Percentiles rank a stretch among this genome's conserved stretches.
These are phyloP conservation scores for Mesoclemmys tuberculata DNA, from an alignment of 2,113 vertebrate species.

Conservation along the genomic window DNA sequence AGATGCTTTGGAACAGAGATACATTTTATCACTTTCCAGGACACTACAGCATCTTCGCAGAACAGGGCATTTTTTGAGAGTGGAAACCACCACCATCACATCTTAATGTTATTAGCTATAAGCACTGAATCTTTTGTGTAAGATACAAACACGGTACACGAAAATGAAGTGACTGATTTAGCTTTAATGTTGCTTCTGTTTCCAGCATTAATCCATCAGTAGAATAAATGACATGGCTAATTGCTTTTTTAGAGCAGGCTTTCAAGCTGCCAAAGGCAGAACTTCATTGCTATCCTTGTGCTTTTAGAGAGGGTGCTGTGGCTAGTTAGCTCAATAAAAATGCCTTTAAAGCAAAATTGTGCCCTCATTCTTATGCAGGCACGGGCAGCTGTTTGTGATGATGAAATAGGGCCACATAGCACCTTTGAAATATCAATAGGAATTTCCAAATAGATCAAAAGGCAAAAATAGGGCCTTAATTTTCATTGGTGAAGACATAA, in stretches of 20 bases:
- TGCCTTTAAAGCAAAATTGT: background rate
- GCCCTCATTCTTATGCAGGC: background rate
- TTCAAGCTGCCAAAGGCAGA: slow-evolving; percentile 2
- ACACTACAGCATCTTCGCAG: background rate
- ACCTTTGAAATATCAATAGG: background rate
- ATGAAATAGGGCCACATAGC: background rate
- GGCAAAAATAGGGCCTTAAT: background rate
- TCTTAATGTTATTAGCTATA: background rate
- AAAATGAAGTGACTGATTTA: slow-evolving; percentile 22
- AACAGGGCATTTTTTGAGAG: background rate
- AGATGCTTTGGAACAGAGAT: background rate
- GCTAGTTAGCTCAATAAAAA: background rate
- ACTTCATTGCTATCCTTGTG: background rate
- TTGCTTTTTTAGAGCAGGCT: background rate
- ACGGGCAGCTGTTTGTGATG: background rate
- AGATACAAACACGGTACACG: background rate
- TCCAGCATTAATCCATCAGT: slow-evolving; percentile 19
- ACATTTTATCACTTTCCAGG: background rate
- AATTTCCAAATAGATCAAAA: background rate
- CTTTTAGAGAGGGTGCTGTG: slow-evolving; percentile 6
- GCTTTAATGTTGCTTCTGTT: slow-evolving; percentile 42
- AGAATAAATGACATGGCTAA: slow-evolving; percentile 35
- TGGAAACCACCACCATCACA: background rate
- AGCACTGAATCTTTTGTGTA: background rate
- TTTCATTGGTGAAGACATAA: background rate